Percentiles rank a stretch among this genome's conserved stretches.
Evolutionary conservation across 2,113 vertebrate genomes (phyloP).

Genomic region (Tragulus kanchil): DNA sequence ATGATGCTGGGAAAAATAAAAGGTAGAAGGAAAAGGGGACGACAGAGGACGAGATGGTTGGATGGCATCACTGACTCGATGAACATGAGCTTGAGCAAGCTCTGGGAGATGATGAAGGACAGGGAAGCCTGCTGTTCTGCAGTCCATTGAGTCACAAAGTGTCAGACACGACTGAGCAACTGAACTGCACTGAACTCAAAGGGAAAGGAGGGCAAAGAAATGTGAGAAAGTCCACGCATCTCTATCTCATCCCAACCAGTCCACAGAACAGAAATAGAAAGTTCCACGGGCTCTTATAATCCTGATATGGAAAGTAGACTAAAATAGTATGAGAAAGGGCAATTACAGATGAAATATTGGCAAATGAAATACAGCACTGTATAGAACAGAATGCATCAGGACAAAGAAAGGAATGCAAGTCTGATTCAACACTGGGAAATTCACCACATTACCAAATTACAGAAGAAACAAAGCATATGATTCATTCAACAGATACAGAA

Average conservation of each 20-base stretch:
- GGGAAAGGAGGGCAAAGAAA: no score
- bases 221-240: no score
- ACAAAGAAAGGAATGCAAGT: background rate
- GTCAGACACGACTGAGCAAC: no score
- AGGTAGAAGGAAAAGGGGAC: no score
- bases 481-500: background rate
- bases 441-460: background rate
- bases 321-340: background rate
- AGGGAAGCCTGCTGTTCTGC: no score
- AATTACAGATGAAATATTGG: background rate
- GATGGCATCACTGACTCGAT: no score
- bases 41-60: no score
- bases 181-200: no score
- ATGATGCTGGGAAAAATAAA: no score
- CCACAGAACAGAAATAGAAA: background rate
- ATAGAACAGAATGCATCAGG: background rate
- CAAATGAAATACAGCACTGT: background rate
- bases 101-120: no score
- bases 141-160: no score
- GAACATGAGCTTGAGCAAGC: no score
- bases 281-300: background rate
- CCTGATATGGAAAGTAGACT: background rate
- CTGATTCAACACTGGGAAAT: background rate
- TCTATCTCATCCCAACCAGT: background rate
- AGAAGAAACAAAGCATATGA: background rate